Conservation (phyloP, 2,113 vertebrate genomes). For the Ovis aries region ARS-UI_Ramb_v3.0 NC_056054.1:247644001-247644500, state of each 20-base stretch:
- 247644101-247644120: not conserved
- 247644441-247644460: not conserved
- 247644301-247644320: not conserved
- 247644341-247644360: not conserved
- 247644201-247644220: not conserved
- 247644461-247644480: not conserved
- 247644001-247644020: not conserved
- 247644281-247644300: not conserved
- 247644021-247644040: not conserved
- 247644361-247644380: not conserved
- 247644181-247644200: not conserved
- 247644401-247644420: not conserved
- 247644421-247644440: not conserved
- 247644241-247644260: not conserved
- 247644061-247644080: not conserved
- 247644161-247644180: not conserved
- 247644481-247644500: not conserved
- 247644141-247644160: not conserved
- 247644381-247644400: not conserved
- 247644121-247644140: not conserved
- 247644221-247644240: not conserved
- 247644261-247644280: not conserved
- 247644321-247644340: not conserved
- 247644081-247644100: not conserved
- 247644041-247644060: not conserved